These are phyloP conservation scores for Cnemophilus loriae DNA, from an alignment of 2,113 vertebrate genomes.

Conservation along the genomic window DNA sequence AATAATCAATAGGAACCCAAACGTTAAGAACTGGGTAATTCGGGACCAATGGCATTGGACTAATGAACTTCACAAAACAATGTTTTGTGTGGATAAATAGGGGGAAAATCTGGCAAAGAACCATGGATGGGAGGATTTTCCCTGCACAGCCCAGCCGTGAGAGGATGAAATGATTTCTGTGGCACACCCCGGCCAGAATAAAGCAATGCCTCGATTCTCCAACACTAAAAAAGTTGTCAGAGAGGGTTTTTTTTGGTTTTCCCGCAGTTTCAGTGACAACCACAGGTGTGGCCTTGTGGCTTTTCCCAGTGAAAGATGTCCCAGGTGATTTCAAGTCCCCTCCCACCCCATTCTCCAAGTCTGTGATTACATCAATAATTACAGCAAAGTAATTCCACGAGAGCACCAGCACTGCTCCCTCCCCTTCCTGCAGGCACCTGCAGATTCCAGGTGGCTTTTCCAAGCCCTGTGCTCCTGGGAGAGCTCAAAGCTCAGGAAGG, in stretches of 20 bases:
- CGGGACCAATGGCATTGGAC: rapidly evolving
- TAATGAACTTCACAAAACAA: too few species aligned
- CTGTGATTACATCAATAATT: not conserved
- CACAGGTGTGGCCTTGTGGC: not conserved
- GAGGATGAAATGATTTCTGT: not conserved
- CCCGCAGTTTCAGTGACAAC: not conserved
- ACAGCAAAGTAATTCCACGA: not conserved
- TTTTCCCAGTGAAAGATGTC: not conserved
- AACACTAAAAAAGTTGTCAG: rapidly evolving
- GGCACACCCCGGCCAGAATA: not conserved
- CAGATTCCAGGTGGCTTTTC: not conserved
- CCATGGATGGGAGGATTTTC: not conserved
- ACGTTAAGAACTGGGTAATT: rapidly evolving
- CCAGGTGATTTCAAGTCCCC: too few species aligned
- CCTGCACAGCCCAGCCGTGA: not conserved
- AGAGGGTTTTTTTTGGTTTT: not conserved
- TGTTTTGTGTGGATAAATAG: not conserved
- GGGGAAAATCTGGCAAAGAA: too few species aligned
- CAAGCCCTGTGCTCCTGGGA: not conserved
- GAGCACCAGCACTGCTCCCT: not conserved
- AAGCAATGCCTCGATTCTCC: not conserved
- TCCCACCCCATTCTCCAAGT: not conserved
- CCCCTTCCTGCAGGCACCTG: too few species aligned
- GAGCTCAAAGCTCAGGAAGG: not conserved
- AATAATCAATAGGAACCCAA: not conserved